phyloP scores from a whole-genome alignment of 2,797 vertebrate genomes.

The Remorina albescens region DNA sequence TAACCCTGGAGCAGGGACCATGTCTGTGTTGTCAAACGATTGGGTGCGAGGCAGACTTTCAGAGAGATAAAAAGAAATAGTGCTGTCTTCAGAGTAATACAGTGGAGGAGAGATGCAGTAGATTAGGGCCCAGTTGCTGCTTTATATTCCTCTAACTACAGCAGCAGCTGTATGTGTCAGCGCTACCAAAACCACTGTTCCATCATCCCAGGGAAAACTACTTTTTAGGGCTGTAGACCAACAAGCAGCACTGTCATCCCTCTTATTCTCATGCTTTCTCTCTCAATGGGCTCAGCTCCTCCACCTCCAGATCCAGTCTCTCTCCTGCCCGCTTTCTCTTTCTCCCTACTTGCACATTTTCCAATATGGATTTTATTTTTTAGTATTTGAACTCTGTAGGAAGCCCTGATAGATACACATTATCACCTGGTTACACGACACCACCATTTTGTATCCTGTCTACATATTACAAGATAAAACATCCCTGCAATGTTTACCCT shows the following conservation, averaged over 20 bases:
- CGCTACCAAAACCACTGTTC: slow-evolving; percentile 70
- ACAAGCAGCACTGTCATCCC: slow-evolving; percentile 56
- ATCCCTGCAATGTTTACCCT: slow-evolving; percentile 16
- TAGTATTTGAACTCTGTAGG: slow-evolving; percentile 2
- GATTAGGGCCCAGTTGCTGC: slow-evolving; percentile 78
- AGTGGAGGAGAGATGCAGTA: slow-evolving; percentile 77
- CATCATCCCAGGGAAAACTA: slow-evolving; percentile 77
- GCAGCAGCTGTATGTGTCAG: slow-evolving; percentile 79
- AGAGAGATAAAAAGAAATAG: slow-evolving; percentile 83
- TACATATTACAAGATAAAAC: slow-evolving; percentile 6
- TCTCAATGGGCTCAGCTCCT: slow-evolving; percentile 37
- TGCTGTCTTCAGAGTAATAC: slow-evolving; percentile 82
- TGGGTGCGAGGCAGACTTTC: slow-evolving; percentile 68
- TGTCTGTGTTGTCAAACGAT: slow-evolving; percentile 72
- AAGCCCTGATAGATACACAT: neutral
- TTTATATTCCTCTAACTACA: slow-evolving; percentile 84
- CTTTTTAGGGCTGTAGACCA: slow-evolving; percentile 59
- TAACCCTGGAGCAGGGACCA: slow-evolving; percentile 60
- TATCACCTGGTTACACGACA: slow-evolving; percentile 12
- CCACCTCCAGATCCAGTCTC: slow-evolving; percentile 8
- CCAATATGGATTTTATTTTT: slow-evolving; percentile 17
- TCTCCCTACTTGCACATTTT: slow-evolving; percentile 31
- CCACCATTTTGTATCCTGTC: slow-evolving; percentile 1
- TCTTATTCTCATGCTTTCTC: slow-evolving; percentile 44
- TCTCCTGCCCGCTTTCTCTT: slow-evolving; percentile 23